phyloP scores from a whole-genome alignment of 2,797 vertebrate species.

The Anguilla marmorata region DNA sequence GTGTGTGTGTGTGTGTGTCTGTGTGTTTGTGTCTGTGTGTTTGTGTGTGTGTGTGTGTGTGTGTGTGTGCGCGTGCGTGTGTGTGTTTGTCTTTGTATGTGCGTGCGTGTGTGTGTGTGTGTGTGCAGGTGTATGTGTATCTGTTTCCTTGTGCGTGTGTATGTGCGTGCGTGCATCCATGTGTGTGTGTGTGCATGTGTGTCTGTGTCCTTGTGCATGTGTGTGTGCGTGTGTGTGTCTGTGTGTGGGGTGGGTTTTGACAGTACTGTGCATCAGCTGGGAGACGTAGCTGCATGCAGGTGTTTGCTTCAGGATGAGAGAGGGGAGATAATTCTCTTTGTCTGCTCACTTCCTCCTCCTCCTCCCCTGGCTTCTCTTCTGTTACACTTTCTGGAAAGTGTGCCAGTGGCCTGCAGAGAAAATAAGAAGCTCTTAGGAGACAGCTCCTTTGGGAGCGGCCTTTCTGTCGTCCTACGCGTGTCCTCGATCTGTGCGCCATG shows the following conservation, averaged over 20 bases:
- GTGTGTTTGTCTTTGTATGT: not conserved
- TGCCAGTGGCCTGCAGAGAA: not conserved
- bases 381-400: constrained; percentile 15
- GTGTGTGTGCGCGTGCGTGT: not conserved
- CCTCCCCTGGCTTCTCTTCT: constrained; percentile 9
- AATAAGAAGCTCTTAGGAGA: not conserved
- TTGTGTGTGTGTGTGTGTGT: not conserved
- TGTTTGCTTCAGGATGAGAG: too few species aligned
- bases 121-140: constrained; percentile 30
- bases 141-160: constrained; percentile 15
- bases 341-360: constrained; percentile 11
- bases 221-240: not conserved
- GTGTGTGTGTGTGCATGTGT: not conserved
- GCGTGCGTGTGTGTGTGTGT: constrained; percentile 8
- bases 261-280: not conserved
- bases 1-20: not conserved
- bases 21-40: not conserved
- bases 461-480: not conserved
- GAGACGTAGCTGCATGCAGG: not conserved
- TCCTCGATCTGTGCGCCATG: not conserved
- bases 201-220: not conserved
- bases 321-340: not conserved
- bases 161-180: not conserved
- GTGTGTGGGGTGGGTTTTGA: not conserved
- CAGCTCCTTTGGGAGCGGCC: not conserved